Evolutionary conservation across 23 tunicate genomes (phyloP).

Genomic region (Clavelina lepadiformis): DNA sequence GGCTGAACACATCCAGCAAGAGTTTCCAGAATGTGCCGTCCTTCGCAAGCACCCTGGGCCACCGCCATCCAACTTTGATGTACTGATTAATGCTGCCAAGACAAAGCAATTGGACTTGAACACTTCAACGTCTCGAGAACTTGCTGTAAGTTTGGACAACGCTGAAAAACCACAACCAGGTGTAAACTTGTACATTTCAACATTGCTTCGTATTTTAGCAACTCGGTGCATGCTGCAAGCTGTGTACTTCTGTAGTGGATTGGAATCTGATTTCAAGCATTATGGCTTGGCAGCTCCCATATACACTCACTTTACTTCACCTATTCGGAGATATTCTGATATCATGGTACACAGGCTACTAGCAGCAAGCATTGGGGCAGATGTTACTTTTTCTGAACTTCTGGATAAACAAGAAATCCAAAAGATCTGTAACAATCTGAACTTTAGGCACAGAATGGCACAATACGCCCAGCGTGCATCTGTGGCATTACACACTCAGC

Average conservation of each 20-base stretch:
- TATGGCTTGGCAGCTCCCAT: constrained; percentile 97
- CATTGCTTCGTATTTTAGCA: constrained; percentile 83
- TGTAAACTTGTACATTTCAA: constrained; percentile 55
- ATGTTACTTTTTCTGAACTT: constrained; percentile 61
- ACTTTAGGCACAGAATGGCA: constrained; percentile 92
- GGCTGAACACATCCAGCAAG: constrained; percentile 63
- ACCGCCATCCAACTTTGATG: constrained; percentile 92
- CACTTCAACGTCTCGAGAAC: constrained; percentile 63
- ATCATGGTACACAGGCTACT: constrained; percentile 87
- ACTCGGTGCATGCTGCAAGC: constrained; percentile 95
- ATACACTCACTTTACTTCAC: constrained; percentile 98
- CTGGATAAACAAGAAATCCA: constrained; percentile 80
- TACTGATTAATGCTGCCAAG: constrained; percentile 86
- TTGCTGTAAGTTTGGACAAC: constrained; percentile 75
- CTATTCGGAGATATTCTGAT: constrained; percentile 95
- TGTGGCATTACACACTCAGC: constrained; percentile 84
- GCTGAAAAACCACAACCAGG: constrained; percentile 46
- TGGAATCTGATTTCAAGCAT: constrained; percentile 89
- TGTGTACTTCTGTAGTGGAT: constrained; percentile 93
- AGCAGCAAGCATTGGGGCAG: constrained; percentile 96
- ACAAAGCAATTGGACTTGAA: constrained; percentile 49
- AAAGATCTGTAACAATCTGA: constrained; percentile 75
- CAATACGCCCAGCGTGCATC: constrained; percentile 96
- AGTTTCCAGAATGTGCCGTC: constrained; percentile 97
- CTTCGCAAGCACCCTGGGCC: constrained; percentile 95